These are phyloP conservation scores for Trematomus bernacchii DNA, from an alignment of 2,797 vertebrate species.

Conservation along the genomic window DNA sequence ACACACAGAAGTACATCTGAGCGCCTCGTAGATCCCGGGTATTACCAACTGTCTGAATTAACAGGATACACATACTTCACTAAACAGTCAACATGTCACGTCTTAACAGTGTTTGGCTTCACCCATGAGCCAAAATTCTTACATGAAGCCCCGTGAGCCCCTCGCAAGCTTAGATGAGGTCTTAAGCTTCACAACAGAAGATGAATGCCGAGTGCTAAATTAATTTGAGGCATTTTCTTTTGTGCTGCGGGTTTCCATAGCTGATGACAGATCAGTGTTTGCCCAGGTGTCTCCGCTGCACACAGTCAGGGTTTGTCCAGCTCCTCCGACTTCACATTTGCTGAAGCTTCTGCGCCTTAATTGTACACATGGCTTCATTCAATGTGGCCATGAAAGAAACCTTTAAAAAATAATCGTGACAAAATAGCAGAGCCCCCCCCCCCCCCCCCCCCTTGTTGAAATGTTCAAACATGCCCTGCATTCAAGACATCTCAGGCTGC, in stretches of 20 bases:
- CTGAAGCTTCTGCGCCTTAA: slow-evolving; percentile 70
- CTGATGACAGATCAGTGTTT: slow-evolving; percentile 91
- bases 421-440: slow-evolving; percentile 61
- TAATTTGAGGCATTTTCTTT: slow-evolving; percentile 88
- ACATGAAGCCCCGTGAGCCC: slow-evolving; percentile 82
- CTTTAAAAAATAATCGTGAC: slow-evolving; percentile 75
- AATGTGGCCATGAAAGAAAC: slow-evolving; percentile 77
- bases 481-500: slow-evolving; percentile 53
- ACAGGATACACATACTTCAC: slow-evolving; percentile 83
- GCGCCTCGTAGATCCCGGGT: slow-evolving; percentile 78
- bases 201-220: slow-evolving; percentile 88
- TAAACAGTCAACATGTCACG: slow-evolving; percentile 82
- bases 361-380: slow-evolving; percentile 79
- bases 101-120: slow-evolving; percentile 82
- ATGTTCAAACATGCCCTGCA: slow-evolving; percentile 72
- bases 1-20: slow-evolving; percentile 80
- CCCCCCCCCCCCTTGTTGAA: slow-evolving; percentile 38
- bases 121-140: slow-evolving; percentile 82
- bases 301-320: slow-evolving; percentile 84
- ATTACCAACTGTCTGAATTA: slow-evolving; percentile 84
- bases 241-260: slow-evolving; percentile 87
- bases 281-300: slow-evolving; percentile 89
- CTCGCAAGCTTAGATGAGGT: slow-evolving; percentile 82
- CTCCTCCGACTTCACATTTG: slow-evolving; percentile 79
- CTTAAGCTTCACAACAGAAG: slow-evolving; percentile 81